Evolutionary conservation across 2,888 invertebrate genomes (phyloP).

Genomic region (Bellardia pandia): DNA sequence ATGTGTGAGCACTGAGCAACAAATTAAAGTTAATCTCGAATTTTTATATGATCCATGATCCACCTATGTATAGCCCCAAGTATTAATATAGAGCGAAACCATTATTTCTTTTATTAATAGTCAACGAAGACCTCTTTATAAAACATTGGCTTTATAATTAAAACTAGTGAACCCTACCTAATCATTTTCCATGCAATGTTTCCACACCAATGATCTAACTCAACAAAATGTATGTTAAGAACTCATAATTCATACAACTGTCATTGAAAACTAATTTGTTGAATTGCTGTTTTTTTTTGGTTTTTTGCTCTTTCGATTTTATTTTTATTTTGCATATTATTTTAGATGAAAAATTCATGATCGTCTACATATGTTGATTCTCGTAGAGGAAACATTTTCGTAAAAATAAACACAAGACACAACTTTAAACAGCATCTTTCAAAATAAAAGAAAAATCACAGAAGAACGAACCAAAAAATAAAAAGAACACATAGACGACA

Average conservation of each 20-base stretch:
- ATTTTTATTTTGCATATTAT: constrained; percentile 50
- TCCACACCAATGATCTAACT: constrained; percentile 58
- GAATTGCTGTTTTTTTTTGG: constrained; percentile 46
- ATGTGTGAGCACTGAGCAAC: too few relatives aligned
- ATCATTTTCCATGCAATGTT: constrained; percentile 39
- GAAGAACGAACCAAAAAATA: constrained; percentile 9
- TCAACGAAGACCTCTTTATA: not conserved
- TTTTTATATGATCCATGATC: too few relatives aligned
- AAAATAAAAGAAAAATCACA: constrained; percentile 35
- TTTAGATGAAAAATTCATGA: constrained; percentile 66
- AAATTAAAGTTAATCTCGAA: too few relatives aligned
- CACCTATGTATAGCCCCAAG: not conserved
- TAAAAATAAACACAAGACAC: constrained; percentile 66
- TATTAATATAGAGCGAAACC: not conserved
- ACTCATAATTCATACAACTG: constrained; percentile 72
- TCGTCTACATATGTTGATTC: constrained; percentile 47
- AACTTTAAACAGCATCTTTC: constrained; percentile 69
- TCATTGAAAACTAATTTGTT: constrained; percentile 73
- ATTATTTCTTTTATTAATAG: not conserved
- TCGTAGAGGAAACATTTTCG: constrained; percentile 18
- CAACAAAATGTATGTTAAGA: constrained; percentile 57
- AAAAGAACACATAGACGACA: constrained; percentile 23
- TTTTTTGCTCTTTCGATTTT: not conserved
- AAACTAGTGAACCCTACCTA: constrained; percentile 40
- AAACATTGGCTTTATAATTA: constrained; percentile 28